A percentile compares a stretch with the other conserved stretches of the same genome.
Evolutionary conservation across 1,140 invertebrate genomes (phyloP).

Genomic region (Dreissena rostriformis): DNA sequence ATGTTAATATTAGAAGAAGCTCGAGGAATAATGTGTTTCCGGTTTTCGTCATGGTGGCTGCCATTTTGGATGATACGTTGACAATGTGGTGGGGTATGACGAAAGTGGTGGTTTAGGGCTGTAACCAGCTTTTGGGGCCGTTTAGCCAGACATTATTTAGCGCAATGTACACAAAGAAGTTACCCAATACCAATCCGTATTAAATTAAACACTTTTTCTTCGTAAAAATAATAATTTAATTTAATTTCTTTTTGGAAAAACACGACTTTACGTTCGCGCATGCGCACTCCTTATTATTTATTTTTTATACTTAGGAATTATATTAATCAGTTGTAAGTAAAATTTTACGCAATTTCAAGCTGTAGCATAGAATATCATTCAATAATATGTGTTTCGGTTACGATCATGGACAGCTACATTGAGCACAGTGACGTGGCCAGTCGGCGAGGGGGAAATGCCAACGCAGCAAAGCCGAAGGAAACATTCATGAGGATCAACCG

Average conservation of each 20-base stretch:
- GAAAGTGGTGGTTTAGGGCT: background rate
- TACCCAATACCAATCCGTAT: background rate
- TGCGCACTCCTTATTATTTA: constrained; percentile 85
- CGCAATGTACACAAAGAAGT: background rate
- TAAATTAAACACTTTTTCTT: background rate
- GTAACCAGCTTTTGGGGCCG: constrained; percentile 3
- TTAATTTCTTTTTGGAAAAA: background rate
- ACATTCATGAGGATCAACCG: too few species aligned
- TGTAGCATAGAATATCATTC: too few species aligned
- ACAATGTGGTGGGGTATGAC: background rate
- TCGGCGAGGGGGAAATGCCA: too few species aligned
- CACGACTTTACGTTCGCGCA: constrained; percentile 7
- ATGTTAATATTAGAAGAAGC: background rate
- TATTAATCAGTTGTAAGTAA: too few species aligned
- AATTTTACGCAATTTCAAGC: too few species aligned
- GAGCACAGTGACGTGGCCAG: too few species aligned
- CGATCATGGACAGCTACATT: too few species aligned
- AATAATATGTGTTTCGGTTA: too few species aligned
- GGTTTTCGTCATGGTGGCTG: constrained; percentile 1
- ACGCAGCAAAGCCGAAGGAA: too few species aligned
- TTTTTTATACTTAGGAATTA: too few species aligned
- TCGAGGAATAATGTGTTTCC: background rate
- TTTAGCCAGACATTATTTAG: constrained; percentile 9
- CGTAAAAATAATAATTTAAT: background rate
- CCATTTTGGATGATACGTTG: background rate